Percentiles rank a stretch among this genome's conserved stretches.
Evolutionary conservation across 92 coral and sea anemone species (phyloP).

Genomic region (Zoanthus sociatus): DNA sequence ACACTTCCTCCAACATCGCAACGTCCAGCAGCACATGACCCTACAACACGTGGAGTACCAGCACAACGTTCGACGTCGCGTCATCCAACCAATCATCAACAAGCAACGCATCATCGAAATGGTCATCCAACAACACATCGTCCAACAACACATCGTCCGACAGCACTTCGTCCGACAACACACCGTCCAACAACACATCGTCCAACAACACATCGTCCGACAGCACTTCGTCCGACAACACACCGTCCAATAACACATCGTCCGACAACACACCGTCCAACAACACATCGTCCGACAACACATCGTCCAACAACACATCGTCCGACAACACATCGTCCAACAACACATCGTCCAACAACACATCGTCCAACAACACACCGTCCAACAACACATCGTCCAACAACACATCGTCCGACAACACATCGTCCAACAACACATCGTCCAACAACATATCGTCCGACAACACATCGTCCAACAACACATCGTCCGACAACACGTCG

Average conservation of each 20-base stretch:
- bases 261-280: not conserved
- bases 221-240: not conserved
- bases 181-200: not conserved
- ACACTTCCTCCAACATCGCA: not conserved
- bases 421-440: slow-evolving; percentile 3
- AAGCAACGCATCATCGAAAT: not conserved
- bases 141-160: not conserved
- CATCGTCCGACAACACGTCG: not conserved
- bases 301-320: not conserved
- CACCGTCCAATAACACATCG: not conserved
- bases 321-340: not conserved
- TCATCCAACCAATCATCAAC: not conserved
- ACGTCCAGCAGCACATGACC: not conserved
- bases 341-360: not conserved
- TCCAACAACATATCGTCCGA: not conserved
- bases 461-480: not conserved
- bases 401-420: not conserved
- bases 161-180: not conserved
- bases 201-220: not conserved
- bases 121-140: not conserved
- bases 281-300: not conserved
- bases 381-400: not conserved
- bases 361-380: not conserved
- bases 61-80: not conserved
- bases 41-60: not conserved